phyloP scores from a whole-genome alignment of 2,888 invertebrate species.

The Eupithecia inturbata region DNA sequence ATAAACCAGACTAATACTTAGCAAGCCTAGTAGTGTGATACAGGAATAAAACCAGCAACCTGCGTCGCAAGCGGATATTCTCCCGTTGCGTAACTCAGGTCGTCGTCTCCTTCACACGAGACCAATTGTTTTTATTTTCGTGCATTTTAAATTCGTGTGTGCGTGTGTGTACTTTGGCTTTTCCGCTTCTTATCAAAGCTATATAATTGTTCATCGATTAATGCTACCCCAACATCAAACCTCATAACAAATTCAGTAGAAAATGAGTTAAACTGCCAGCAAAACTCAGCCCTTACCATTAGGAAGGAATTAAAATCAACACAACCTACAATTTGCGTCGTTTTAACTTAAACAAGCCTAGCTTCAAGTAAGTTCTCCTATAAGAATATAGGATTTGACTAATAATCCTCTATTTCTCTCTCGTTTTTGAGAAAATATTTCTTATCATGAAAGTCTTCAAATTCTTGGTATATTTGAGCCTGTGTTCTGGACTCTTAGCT shows the following conservation, averaged over 20 bases:
- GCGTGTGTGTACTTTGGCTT: no score
- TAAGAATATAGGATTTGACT: no score
- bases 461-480: constrained; percentile 7
- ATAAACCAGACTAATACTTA: no score
- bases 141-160: no score
- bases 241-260: constrained; percentile 26
- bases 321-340: constrained; percentile 27
- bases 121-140: no score
- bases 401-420: not conserved
- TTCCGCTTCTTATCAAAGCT: not conserved
- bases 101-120: no score
- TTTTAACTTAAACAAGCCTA: constrained; percentile 10
- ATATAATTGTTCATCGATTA: constrained; percentile 7
- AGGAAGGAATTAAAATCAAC: constrained; percentile 24
- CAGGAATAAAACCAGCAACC: no score
- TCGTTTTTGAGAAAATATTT: not conserved
- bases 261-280: constrained; percentile 18
- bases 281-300: constrained; percentile 33
- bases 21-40: no score
- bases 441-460: constrained; percentile 11
- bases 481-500: constrained; percentile 12
- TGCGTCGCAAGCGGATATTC: not conserved
- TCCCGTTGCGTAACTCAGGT: no score
- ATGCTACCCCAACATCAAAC: constrained; percentile 11
- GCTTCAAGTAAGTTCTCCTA: not conserved